Evolutionary conservation across 2,113 vertebrate genomes (phyloP).

Genomic region (Mesocricetus auratus): DNA sequence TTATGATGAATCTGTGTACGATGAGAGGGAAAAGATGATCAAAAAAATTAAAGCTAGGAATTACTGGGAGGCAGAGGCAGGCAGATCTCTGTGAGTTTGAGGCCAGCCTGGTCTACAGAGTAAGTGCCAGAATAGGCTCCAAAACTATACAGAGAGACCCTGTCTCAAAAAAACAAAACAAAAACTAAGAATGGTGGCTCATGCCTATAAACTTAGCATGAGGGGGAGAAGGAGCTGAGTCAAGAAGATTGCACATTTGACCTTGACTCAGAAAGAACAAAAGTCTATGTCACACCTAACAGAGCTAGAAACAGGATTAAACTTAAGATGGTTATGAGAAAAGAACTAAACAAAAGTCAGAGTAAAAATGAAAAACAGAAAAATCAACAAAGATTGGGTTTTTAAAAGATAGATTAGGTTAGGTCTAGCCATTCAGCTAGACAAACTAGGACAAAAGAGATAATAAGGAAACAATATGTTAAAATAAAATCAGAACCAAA

Average conservation of each 20-base stretch:
- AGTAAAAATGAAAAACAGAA: background rate
- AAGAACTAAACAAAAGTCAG: background rate
- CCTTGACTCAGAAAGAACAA: background rate
- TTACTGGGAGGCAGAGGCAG: too few species aligned
- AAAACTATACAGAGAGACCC: too few species aligned
- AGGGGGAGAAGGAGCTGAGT: rapidly evolving
- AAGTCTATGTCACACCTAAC: background rate
- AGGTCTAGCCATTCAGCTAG: background rate
- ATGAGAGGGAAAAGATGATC: background rate
- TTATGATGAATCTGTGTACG: background rate
- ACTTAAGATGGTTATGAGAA: background rate
- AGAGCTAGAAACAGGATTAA: too few species aligned
- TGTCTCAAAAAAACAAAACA: too few species aligned
- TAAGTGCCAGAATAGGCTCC: too few species aligned
- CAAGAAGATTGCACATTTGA: background rate
- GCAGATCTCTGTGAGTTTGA: too few species aligned
- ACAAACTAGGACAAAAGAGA: background rate
- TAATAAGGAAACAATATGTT: background rate
- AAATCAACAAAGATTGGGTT: background rate
- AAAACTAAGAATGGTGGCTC: background rate
- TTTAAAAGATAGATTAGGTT: background rate
- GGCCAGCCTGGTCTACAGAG: too few species aligned
- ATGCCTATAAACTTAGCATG: background rate
- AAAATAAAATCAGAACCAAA: background rate
- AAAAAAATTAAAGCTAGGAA: background rate